Conservation (phyloP, 2,888 invertebrate genomes). For the Rhagophthalmus giganteus region DNA sequence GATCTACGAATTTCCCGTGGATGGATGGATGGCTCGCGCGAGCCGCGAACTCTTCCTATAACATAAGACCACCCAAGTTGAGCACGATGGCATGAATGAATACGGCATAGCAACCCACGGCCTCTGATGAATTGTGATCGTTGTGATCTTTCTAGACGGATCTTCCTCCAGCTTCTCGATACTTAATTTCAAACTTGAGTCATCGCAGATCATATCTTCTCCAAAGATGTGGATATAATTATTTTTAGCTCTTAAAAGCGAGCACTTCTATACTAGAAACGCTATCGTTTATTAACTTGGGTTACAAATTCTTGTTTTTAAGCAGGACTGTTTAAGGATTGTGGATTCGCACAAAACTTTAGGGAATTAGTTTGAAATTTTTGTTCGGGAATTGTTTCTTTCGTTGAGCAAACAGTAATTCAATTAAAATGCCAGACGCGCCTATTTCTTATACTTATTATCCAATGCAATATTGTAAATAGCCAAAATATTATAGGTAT, state of each 20-base stretch:
- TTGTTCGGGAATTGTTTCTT: too few relatives aligned
- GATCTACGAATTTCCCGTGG: not conserved
- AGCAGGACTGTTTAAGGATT: too few relatives aligned
- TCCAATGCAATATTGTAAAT: too few relatives aligned
- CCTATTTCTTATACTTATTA: too few relatives aligned
- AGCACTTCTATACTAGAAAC: too few relatives aligned
- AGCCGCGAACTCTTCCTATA: constrained; percentile 34
- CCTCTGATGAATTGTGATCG: constrained; percentile 50
- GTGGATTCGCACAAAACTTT: too few relatives aligned
- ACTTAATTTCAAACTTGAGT: constrained; percentile 34
- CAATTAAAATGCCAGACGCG: too few relatives aligned
- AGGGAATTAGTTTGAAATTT: too few relatives aligned
- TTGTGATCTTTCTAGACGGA: constrained; percentile 49
- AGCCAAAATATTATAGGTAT: too few relatives aligned
- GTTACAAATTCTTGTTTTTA: too few relatives aligned
- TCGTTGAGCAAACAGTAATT: too few relatives aligned
- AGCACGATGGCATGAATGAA: constrained; percentile 49
- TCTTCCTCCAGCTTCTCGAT: constrained; percentile 41
- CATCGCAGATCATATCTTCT: constrained; percentile 34
- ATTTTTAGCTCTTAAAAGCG: constrained; percentile 23
- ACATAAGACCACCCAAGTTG: constrained; percentile 47
- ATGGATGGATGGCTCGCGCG: constrained; percentile 38
- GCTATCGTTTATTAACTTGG: too few relatives aligned
- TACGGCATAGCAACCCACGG: constrained; percentile 49
- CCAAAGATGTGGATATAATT: constrained; percentile 28